phyloP scores from a whole-genome alignment of 2,888 invertebrate species.

The Melinaea menophilus region DNA sequence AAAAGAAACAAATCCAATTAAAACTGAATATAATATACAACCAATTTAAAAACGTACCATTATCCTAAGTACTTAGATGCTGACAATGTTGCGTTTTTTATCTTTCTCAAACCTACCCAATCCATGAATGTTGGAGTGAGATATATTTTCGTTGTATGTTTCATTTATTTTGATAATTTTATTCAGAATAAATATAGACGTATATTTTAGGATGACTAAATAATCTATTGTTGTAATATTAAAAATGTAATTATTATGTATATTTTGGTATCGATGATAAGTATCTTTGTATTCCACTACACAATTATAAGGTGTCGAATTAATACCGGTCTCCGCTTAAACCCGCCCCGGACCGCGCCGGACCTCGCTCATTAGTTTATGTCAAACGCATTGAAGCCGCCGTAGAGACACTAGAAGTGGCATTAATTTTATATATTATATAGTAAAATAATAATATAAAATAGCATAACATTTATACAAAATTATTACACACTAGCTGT shows the following conservation, averaged over 20 bases:
- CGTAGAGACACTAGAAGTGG: conserved; percentile 26
- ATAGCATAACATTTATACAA: too few relatives aligned
- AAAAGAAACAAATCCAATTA: too few relatives aligned
- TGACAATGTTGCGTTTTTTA: conserved; percentile 57
- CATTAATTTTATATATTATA: not conserved
- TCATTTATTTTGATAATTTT: conserved; percentile 73
- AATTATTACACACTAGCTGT: too few relatives aligned
- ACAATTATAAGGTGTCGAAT: conserved; percentile 37
- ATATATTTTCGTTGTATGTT: conserved; percentile 61
- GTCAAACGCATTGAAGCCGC: conserved; percentile 36
- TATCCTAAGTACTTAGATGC: conserved; percentile 44
- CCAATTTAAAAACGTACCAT: too few relatives aligned
- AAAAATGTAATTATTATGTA: too few relatives aligned
- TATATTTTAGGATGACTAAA: too few relatives aligned
- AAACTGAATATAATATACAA: too few relatives aligned
- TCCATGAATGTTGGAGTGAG: conserved; percentile 38
- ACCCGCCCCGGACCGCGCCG: conserved; percentile 26
- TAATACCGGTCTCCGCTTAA: conserved; percentile 36
- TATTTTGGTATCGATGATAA: too few relatives aligned
- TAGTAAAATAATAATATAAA: too few relatives aligned
- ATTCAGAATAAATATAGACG: conserved; percentile 43
- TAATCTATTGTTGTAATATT: too few relatives aligned
- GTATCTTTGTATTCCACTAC: too few relatives aligned
- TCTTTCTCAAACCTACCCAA: conserved; percentile 43
- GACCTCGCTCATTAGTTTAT: conserved; percentile 34